Evolutionary conservation across 2,888 invertebrate genomes (phyloP).

Genomic region (Carabus problematicus): DNA sequence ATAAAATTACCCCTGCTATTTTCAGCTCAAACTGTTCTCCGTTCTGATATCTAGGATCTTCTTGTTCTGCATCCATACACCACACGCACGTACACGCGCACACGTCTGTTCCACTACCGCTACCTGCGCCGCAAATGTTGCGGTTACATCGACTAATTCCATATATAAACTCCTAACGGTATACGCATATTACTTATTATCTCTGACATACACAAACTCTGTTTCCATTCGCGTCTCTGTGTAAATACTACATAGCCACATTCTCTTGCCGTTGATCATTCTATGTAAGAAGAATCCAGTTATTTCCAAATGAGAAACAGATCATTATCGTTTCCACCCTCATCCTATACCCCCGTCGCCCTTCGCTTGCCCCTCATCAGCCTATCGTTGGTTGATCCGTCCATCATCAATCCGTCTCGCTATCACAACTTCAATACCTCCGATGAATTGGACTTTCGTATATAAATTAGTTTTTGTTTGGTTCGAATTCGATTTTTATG

Average conservation of each 20-base stretch:
- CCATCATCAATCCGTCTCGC: slow-evolving; percentile 9
- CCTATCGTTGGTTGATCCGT: slow-evolving; percentile 21
- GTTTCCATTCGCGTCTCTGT: background rate
- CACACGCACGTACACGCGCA: too few relatives aligned
- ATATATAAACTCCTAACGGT: too few relatives aligned
- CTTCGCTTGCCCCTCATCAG: slow-evolving; percentile 6
- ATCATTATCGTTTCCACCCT: slow-evolving; percentile 22
- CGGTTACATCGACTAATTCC: too few relatives aligned
- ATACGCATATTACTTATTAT: too few relatives aligned
- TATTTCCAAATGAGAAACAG: slow-evolving; percentile 25
- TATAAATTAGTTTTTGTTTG: slow-evolving; percentile 42
- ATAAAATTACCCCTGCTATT: slow-evolving; percentile 31
- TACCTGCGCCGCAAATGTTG: too few relatives aligned
- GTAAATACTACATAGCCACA: background rate
- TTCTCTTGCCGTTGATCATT: background rate
- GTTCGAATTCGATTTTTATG: slow-evolving; percentile 37
- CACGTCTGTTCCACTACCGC: too few relatives aligned
- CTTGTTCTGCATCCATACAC: too few relatives aligned
- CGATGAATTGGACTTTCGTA: slow-evolving; percentile 35
- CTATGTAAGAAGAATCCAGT: too few relatives aligned
- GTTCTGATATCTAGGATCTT: too few relatives aligned
- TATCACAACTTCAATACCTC: slow-evolving; percentile 1
- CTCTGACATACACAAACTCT: too few relatives aligned
- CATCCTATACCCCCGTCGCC: background rate
- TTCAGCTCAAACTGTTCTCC: background rate